Conservation (phyloP, 2,888 invertebrate genomes). For the Zygaena filipendulae region DNA sequence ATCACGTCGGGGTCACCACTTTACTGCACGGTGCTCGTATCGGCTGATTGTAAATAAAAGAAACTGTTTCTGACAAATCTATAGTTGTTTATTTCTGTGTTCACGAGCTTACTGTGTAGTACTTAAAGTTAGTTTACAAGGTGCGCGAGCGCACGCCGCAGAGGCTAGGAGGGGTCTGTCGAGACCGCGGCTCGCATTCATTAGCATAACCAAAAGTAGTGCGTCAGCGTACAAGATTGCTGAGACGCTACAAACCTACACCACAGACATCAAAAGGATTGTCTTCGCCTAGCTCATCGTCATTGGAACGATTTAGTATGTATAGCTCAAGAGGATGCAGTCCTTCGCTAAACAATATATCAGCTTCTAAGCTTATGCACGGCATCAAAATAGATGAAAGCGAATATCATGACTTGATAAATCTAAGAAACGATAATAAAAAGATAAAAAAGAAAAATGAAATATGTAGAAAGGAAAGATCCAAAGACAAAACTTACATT, state of each 20-base stretch:
- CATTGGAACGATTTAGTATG: conserved; percentile 8
- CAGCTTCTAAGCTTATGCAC: conserved; percentile 10
- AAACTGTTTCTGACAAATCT: too few relatives aligned
- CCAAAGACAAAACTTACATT: conserved; percentile 7
- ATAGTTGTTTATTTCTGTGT: too few relatives aligned
- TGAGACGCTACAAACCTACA: conserved; percentile 5
- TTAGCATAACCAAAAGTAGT: too few relatives aligned
- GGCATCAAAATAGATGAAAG: conserved; percentile 8
- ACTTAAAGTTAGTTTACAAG: too few relatives aligned
- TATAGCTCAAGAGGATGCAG: conserved; percentile 14
- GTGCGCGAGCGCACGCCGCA: too few relatives aligned
- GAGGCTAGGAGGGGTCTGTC: too few relatives aligned
- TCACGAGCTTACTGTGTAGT: too few relatives aligned
- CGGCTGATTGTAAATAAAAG: too few relatives aligned
- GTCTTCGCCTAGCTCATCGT: conserved; percentile 7
- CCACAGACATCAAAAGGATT: conserved; percentile 5
- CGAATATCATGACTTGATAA: conserved; percentile 7
- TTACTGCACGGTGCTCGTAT: too few relatives aligned
- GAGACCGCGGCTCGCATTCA: too few relatives aligned
- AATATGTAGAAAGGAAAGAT: conserved; percentile 5
- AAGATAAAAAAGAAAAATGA: conserved; percentile 4
- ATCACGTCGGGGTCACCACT: too few relatives aligned
- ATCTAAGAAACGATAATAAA: conserved; percentile 6
- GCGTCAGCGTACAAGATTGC: too few relatives aligned
- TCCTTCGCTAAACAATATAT: conserved; percentile 13